Conservation (phyloP, 2,888 invertebrate species). For the Psylliodes chrysocephalus region DNA sequence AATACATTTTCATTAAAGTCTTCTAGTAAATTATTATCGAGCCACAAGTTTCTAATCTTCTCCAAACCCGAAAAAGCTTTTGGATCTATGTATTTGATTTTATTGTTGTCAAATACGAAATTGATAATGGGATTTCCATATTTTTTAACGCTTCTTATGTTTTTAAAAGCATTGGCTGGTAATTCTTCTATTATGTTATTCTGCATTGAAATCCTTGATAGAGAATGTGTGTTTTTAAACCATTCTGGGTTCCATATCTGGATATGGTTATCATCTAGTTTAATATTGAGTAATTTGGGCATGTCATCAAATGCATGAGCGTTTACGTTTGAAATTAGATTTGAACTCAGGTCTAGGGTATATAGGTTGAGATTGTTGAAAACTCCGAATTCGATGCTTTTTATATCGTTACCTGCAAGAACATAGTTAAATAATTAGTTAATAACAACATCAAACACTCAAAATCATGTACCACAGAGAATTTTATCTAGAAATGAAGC, state of each 20-base stretch:
- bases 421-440: neutral
- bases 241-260: slow-evolving; percentile 46
- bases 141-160: slow-evolving; percentile 40
- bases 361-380: slow-evolving; percentile 43
- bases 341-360: slow-evolving; percentile 43
- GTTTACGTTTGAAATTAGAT: slow-evolving; percentile 39
- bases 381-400: slow-evolving; percentile 42
- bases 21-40: slow-evolving; percentile 45
- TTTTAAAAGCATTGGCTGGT: slow-evolving; percentile 44
- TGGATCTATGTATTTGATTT: slow-evolving; percentile 42
- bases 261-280: slow-evolving; percentile 47
- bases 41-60: slow-evolving; percentile 44
- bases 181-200: slow-evolving; percentile 47
- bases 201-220: slow-evolving; percentile 47
- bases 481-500: no score
- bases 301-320: slow-evolving; percentile 45
- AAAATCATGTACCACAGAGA: no score
- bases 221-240: slow-evolving; percentile 47
- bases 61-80: slow-evolving; percentile 45
- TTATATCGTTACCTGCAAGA: slow-evolving; percentile 37
- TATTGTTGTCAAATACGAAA: slow-evolving; percentile 49
- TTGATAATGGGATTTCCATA: no score
- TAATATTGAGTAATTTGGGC: slow-evolving; percentile 42
- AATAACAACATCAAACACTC: no score
- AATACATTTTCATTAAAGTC: slow-evolving; percentile 41